Base-by-base conservation (phyloP, 2,113 vertebrate genomes). In the Austrofundulus limnaeus region DNA sequence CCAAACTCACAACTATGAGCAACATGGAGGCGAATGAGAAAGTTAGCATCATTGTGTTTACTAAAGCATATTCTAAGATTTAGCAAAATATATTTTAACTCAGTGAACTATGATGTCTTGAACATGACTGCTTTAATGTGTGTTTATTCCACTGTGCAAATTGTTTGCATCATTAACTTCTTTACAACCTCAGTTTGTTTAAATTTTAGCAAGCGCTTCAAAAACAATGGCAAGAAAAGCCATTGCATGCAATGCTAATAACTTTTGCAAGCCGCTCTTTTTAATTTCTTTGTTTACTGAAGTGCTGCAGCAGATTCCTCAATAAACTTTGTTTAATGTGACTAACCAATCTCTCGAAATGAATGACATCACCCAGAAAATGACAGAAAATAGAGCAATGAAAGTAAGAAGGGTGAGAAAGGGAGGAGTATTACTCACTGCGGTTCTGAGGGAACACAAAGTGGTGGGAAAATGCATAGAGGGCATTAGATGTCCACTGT, bases 1-100 rank as follows among this genome's bases (percentile, higher is more conserved):
- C 95, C 83, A 94, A 85, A 78, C 94, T 97, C 62, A 95, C 77
- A 0, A 97, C 95, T 97, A 61, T 0, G 14, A 74, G 37, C 20
- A n/a, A 61, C 46, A 63, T 2, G 3, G 1, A 19, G 59, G 59
- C 64, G 23, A 52, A 19, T 2, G 5, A 46, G 6, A 47, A 15
- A 34, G 25, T 37, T 12, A 48, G 8, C 43, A 34, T 38, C 11
- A 38, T 8, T 2, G 2, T 5, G 37, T 14, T 41, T 20, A 19
- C 15, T 19, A 19, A 19, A 45, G 1, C 2, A 43, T 19, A 19
- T 45, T 45, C n/a, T 45, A 19, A 45, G n/a, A 10, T 19, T 19
- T 9, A 45, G n/a, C 4, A 19, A 45, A 45, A 19, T 15, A 6
- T 5, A 15, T 41, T 15, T 41, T 15, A 41, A 14, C 8, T 34